Conservation (phyloP, 2,113 vertebrate species). For the Chionomys nivalis region DNA sequence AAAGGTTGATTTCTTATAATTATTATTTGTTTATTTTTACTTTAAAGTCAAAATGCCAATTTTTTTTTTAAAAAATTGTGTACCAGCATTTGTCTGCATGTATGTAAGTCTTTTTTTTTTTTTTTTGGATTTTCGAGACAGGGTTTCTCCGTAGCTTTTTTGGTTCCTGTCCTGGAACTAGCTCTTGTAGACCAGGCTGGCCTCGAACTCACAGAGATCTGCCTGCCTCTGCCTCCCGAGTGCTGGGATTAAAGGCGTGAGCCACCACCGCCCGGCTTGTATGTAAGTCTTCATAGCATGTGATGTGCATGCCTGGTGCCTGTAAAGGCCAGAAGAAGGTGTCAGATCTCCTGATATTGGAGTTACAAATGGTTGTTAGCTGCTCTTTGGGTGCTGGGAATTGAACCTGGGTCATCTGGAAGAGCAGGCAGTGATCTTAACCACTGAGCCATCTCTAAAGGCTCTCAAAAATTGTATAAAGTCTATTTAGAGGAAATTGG, state of each 20-base stretch:
- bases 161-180: no score
- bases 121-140: no score
- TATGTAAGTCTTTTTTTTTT: not conserved
- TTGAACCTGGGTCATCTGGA: not conserved
- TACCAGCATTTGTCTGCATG: not conserved
- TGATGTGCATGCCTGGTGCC: not conserved
- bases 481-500: slow-evolving; percentile 31
- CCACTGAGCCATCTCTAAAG: not conserved
- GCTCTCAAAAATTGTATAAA: not conserved
- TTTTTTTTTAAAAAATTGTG: no score
- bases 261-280: no score
- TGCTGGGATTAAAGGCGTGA: no score
- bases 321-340: not conserved
- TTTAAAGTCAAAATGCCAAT: not conserved
- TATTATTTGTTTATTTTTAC: not conserved
- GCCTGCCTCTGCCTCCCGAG: no score
- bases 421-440: not conserved
- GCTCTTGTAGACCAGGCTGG: no score
- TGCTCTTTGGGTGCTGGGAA: not conserved
- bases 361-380: not conserved
- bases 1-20: not conserved
- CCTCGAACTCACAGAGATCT: no score
- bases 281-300: not conserved
- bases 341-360: no score
- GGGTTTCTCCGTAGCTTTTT: no score